These are phyloP conservation scores for Ceratina japonica DNA, from an alignment of 1,140 invertebrate genomes.

Conservation along the genomic window DNA sequence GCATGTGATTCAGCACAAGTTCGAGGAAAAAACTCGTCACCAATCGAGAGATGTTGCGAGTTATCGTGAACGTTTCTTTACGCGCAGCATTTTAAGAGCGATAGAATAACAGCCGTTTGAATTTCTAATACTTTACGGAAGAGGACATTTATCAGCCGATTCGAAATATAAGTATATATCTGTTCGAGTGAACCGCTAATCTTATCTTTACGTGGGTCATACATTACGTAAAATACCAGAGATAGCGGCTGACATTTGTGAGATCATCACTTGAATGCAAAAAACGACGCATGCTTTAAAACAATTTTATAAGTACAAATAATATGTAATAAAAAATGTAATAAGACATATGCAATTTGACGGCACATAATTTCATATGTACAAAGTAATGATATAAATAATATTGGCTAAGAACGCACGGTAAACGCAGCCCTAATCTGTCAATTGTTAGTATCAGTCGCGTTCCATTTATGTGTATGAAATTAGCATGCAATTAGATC, in stretches of 20 bases:
- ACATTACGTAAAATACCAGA: constrained; percentile 41
- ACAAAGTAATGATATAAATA: too few species aligned
- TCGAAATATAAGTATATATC: constrained; percentile 16
- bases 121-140: not conserved
- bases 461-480: constrained; percentile 21
- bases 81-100: too few species aligned
- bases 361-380: too few species aligned
- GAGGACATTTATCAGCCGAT: not conserved
- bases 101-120: not conserved
- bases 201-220: constrained; percentile 48
- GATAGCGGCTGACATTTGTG: constrained; percentile 42
- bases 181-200: constrained; percentile 9
- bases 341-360: too few species aligned
- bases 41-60: constrained; percentile 15
- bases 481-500: constrained; percentile 40
- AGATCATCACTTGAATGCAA: constrained; percentile 33
- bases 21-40: constrained; percentile 48
- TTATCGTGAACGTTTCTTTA: not conserved
- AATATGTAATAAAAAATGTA: too few species aligned
- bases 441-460: not conserved
- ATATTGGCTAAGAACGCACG: too few species aligned
- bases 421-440: not conserved
- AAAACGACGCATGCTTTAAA: not conserved
- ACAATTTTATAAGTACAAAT: not conserved
- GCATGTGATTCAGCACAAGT: constrained; percentile 51